Evolutionary conservation across 2,113 vertebrate genomes (phyloP).

Genomic region (Carollia perspicillata): DNA sequence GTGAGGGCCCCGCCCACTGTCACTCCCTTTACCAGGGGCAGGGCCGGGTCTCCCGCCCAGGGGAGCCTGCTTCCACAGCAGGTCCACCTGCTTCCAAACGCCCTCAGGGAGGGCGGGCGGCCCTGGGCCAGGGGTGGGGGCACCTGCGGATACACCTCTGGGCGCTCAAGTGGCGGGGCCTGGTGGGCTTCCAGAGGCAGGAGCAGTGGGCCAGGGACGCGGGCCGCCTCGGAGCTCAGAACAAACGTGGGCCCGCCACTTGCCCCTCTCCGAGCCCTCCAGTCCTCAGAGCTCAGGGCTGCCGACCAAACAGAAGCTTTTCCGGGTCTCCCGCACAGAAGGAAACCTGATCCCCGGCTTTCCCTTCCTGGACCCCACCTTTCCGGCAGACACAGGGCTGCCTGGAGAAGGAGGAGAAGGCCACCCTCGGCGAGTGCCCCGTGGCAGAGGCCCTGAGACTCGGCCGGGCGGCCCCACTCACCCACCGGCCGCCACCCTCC

Average conservation of each 20-base stretch:
- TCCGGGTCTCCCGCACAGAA: background rate
- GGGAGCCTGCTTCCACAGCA: background rate
- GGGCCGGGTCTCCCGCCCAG: background rate
- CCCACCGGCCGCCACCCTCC: background rate
- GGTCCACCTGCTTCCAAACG: background rate
- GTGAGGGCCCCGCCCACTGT: background rate
- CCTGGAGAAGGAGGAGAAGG: background rate
- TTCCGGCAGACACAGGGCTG: background rate
- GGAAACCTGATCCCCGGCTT: background rate
- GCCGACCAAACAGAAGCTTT: background rate
- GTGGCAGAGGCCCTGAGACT: background rate
- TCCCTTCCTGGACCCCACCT: background rate
- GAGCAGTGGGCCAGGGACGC: fast-evolving
- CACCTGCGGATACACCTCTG: background rate
- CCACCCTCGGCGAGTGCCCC: background rate
- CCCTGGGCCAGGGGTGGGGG: background rate
- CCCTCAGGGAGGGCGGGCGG: background rate
- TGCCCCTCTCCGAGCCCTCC: background rate
- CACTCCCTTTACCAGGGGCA: background rate
- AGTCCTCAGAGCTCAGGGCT: background rate
- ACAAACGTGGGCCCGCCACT: background rate
- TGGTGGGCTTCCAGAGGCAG: no score
- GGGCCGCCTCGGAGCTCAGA: background rate
- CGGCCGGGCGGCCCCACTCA: background rate
- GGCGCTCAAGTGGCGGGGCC: background rate